Evolutionary conservation across 2,888 invertebrate species (phyloP).

Genomic region (Hermaeophaga mercurialis): DNA sequence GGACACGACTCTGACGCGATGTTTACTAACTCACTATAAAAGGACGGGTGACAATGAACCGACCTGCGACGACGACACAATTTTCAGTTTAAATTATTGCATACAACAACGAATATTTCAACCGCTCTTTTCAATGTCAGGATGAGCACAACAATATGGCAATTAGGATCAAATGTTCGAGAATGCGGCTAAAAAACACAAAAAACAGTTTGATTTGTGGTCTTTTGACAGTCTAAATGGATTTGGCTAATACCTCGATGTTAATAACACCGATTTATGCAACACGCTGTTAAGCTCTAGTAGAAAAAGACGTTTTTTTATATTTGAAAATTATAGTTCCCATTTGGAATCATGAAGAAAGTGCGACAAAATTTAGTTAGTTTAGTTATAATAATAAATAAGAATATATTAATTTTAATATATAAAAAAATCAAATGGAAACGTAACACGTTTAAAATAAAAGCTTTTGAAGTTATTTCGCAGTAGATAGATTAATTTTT

Average conservation of each 20-base stretch:
- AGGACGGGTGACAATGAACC: slow-evolving; percentile 29
- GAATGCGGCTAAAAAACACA: neutral
- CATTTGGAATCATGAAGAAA: no score
- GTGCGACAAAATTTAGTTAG: no score
- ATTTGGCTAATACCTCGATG: slow-evolving; percentile 1
- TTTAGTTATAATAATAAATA: no score
- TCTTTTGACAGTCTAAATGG: neutral
- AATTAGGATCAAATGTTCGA: slow-evolving; percentile 1
- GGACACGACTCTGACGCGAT: slow-evolving; percentile 32
- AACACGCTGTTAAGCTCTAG: no score
- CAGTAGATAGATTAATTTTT: no score
- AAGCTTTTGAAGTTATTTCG: no score
- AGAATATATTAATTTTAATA: no score
- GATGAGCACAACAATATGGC: slow-evolving; percentile 3
- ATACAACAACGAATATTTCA: slow-evolving; percentile 23
- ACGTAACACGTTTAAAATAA: no score
- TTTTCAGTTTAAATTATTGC: slow-evolving; percentile 34
- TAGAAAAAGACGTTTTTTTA: no score
- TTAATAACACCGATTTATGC: slow-evolving; percentile 1
- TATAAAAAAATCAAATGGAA: no score
- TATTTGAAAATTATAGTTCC: no score
- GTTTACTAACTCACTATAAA: slow-evolving; percentile 36
- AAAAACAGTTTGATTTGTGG: slow-evolving; percentile 14
- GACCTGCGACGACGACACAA: slow-evolving; percentile 30
- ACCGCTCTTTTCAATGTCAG: slow-evolving; percentile 10